phyloP scores from a whole-genome alignment of 1,140 invertebrate genomes.

The Hydropsyche tenuis region DNA sequence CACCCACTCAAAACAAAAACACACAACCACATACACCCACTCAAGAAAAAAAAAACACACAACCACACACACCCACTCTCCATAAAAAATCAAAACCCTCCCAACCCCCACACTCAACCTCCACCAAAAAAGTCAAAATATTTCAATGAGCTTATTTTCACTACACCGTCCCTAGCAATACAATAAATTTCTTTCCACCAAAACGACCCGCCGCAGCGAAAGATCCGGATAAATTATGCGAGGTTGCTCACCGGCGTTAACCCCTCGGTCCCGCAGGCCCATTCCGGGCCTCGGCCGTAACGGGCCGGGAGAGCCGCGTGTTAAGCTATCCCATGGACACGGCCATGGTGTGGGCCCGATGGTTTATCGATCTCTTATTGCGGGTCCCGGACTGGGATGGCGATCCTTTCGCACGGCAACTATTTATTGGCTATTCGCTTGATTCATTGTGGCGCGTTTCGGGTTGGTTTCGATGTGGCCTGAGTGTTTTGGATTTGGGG shows the following conservation, averaged over 20 bases:
- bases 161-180: background rate
- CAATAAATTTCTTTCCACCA: conserved; percentile 29
- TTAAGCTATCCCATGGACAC: too few relatives aligned
- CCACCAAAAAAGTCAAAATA: background rate
- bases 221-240: conserved; percentile 2
- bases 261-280: conserved; percentile 2
- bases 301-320: background rate
- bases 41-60: too few relatives aligned
- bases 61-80: too few relatives aligned
- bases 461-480: too few relatives aligned
- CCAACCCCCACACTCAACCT: too few relatives aligned
- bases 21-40: too few relatives aligned
- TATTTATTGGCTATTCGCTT: conserved; percentile 24
- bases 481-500: too few relatives aligned
- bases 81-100: too few relatives aligned
- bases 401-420: conserved; percentile 2
- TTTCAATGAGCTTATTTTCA: conserved; percentile 17
- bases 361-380: conserved; percentile 28
- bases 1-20: too few relatives aligned
- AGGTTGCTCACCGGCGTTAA: conserved; percentile 16
- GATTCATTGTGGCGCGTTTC: background rate
- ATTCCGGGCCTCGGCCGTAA: conserved; percentile 6
- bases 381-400: background rate
- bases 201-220: background rate
- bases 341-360: conserved; percentile 1